Percentiles rank a stretch among this genome's conserved stretches.
Conservation (phyloP, 2,797 vertebrate species). For the Fundulus diaphanus region DNA sequence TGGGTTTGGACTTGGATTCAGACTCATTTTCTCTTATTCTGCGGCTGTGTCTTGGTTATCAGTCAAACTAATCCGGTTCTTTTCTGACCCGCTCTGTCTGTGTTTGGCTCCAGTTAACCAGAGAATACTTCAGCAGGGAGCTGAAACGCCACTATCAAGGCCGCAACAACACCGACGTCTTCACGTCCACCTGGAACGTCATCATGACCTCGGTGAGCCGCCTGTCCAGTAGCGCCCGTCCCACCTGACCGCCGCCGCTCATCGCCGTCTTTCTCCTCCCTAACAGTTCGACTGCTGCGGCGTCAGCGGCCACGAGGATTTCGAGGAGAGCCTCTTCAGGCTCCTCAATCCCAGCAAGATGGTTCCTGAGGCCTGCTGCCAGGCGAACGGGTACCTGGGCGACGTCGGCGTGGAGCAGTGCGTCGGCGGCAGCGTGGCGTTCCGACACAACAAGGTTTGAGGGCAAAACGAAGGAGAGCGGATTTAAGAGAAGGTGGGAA, state of each 20-base stretch:
- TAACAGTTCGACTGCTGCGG: constrained; percentile 92
- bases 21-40: too few species aligned
- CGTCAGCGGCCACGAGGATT: constrained; percentile 90
- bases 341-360: constrained; percentile 66
- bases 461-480: background rate
- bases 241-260: background rate
- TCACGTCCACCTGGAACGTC: constrained; percentile 92
- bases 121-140: constrained; percentile 92
- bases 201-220: constrained; percentile 89
- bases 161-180: constrained; percentile 86
- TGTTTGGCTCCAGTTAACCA: constrained; percentile 82
- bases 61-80: too few species aligned
- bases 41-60: too few species aligned
- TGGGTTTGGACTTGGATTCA: background rate
- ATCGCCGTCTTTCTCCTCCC: background rate
- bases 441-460: constrained; percentile 88
- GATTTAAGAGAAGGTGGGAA: background rate
- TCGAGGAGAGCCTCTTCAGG: constrained; percentile 82
- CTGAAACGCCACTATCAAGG: constrained; percentile 90
- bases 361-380: constrained; percentile 89
- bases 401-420: constrained; percentile 83
- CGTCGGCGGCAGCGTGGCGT: constrained; percentile 77
- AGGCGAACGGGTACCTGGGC: constrained; percentile 79
- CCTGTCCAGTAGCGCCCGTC: too few species aligned
- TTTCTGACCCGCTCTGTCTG: background rate